Evolutionary conservation across 37 sponge, comb jelly and placozoan genomes (phyloP).

Genomic region (Halichondria panicea): DNA sequence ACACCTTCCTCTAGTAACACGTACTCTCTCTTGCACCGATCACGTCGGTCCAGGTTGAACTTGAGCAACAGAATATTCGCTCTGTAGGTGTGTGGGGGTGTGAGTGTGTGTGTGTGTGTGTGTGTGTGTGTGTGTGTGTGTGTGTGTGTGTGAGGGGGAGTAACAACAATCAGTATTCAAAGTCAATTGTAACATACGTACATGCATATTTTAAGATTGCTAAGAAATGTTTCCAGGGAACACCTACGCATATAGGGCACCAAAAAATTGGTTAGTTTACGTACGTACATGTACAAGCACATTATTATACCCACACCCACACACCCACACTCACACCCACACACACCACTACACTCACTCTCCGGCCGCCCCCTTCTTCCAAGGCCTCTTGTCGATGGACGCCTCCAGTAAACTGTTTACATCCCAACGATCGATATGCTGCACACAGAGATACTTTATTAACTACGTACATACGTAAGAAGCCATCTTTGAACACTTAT

Average conservation of each 20-base stretch:
- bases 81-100: too few relatives aligned
- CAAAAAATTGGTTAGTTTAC: neutral
- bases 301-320: neutral
- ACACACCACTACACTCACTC: too few relatives aligned
- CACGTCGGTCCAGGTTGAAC: constrained; percentile 56
- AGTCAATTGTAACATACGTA: too few relatives aligned
- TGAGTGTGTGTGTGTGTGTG: too few relatives aligned
- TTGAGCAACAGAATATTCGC: constrained; percentile 35
- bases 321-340: neutral
- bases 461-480: too few relatives aligned
- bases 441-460: too few relatives aligned
- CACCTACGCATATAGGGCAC: neutral
- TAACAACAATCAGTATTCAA: too few relatives aligned
- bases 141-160: too few relatives aligned
- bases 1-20: constrained; percentile 34
- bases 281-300: neutral
- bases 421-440: constrained; percentile 24
- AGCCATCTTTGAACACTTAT: too few relatives aligned
- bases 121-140: too few relatives aligned
- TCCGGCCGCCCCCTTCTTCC: neutral
- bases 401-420: constrained; percentile 11
- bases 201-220: too few relatives aligned
- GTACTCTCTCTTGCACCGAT: constrained; percentile 62
- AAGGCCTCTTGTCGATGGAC: constrained; percentile 13
- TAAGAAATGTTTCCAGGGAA: too few relatives aligned